phyloP scores from a whole-genome alignment of 2,797 vertebrate genomes.

The Toxotes lorentzi region DNA sequence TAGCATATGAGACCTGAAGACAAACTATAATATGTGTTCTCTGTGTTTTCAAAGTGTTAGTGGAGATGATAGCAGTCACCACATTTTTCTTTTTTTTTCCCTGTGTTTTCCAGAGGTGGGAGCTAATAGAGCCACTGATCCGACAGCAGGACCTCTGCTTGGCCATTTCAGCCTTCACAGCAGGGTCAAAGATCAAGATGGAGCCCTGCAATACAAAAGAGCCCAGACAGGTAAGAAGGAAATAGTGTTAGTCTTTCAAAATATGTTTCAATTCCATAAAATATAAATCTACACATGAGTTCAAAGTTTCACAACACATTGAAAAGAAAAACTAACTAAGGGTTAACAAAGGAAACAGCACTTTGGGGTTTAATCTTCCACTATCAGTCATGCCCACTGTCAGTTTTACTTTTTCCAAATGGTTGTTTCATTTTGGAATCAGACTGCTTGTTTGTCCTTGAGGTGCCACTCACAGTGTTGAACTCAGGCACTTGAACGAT shows the following conservation, averaged over 20 bases:
- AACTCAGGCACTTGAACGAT: constrained; percentile 7
- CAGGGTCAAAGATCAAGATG: constrained; percentile 91
- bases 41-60: not conserved
- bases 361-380: constrained; percentile 17
- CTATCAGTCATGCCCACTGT: constrained; percentile 29
- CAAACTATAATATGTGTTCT: no score
- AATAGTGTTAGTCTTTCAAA: not conserved
- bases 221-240: constrained; percentile 90
- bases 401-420: constrained; percentile 20
- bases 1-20: not conserved
- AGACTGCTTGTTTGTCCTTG: not conserved
- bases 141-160: constrained; percentile 95
- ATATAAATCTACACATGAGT: no score
- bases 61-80: not conserved
- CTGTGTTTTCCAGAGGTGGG: constrained; percentile 89
- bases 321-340: not conserved
- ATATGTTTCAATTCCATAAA: not conserved
- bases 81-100: not conserved
- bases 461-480: constrained; percentile 12
- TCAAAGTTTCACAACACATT: not conserved
- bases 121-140: constrained; percentile 93
- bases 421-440: constrained; percentile 24
- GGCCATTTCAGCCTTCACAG: constrained; percentile 90
- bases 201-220: constrained; percentile 94
- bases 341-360: constrained; percentile 17